Percentiles rank a stretch among this genome's conserved stretches.
phyloP scores from a whole-genome alignment of 2,888 invertebrate species.

The Epinotia demarniana region DNA sequence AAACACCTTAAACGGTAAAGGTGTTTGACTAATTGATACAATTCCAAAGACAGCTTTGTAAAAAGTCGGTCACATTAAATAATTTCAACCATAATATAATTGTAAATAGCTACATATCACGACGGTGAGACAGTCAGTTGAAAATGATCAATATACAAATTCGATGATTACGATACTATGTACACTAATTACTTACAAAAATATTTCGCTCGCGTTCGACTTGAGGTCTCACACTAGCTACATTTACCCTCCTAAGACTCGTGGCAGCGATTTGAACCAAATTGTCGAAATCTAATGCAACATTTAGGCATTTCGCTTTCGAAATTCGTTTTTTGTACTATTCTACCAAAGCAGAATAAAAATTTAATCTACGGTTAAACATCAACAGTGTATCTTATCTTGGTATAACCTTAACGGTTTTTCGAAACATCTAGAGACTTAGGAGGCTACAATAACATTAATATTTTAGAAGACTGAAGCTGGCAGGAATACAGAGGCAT shows the following conservation, averaged over 20 bases:
- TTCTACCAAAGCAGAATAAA: neutral
- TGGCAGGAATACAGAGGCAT: slow-evolving; percentile 57
- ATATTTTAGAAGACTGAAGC: slow-evolving; percentile 47
- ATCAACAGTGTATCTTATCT: neutral
- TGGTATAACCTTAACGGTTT: neutral
- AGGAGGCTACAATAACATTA: slow-evolving; percentile 23
- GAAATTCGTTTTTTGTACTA: neutral
- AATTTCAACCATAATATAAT: no score
- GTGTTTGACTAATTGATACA: no score
- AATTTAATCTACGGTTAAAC: neutral
- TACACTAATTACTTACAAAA: slow-evolving; percentile 43
- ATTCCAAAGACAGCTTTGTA: no score
- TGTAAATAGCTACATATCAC: neutral
- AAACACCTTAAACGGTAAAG: no score
- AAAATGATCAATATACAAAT: slow-evolving; percentile 32
- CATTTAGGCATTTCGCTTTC: neutral
- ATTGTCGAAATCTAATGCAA: neutral
- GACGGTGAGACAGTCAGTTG: slow-evolving; percentile 5
- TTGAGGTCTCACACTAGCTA: slow-evolving; percentile 6
- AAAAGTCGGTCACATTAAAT: no score
- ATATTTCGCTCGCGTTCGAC: slow-evolving; percentile 31
- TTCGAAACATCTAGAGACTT: neutral
- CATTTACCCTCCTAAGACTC: slow-evolving; percentile 25
- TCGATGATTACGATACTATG: slow-evolving; percentile 42
- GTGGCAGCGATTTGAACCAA: neutral